phyloP scores from a whole-genome alignment of 2,113 vertebrate species.

The Hydrolagus affinis region DNA sequence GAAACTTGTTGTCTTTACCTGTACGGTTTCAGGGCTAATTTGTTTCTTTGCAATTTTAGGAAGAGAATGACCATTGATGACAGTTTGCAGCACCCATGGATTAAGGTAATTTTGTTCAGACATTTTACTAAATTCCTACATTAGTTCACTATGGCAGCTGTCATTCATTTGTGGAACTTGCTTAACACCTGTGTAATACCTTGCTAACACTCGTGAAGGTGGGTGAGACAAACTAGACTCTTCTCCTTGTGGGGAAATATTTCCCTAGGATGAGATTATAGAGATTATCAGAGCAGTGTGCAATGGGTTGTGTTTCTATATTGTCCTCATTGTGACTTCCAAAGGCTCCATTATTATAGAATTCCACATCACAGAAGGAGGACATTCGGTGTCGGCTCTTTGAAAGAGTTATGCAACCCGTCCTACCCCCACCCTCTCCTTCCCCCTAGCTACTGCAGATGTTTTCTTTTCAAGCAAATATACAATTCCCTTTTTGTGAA shows the following conservation, averaged over 20 bases:
- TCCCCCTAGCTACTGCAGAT: background rate
- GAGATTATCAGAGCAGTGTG: no score
- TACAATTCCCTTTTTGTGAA: no score
- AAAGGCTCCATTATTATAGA: background rate
- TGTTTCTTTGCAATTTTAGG: conserved; percentile 49
- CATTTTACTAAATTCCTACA: background rate
- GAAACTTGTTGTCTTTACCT: background rate
- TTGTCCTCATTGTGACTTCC: no score
- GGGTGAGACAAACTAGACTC: no score
- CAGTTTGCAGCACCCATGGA: conserved; percentile 91
- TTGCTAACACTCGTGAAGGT: no score
- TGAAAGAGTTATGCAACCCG: background rate
- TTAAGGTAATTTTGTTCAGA: conserved; percentile 66
- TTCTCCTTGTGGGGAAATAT: no score
- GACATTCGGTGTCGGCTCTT: background rate
- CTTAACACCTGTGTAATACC: no score
- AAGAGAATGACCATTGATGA: conserved; percentile 91
- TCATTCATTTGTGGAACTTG: no score
- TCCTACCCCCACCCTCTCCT: background rate
- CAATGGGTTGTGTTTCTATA: no score
- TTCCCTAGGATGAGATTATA: no score
- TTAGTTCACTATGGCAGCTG: background rate
- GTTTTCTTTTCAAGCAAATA: background rate
- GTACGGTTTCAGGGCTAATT: background rate
- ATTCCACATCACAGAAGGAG: background rate